Evolutionary conservation across 2,888 invertebrate genomes (phyloP), one percentile per base, ranked within the genome.

Genomic region (Cyclophora albipunctata): DNA sequence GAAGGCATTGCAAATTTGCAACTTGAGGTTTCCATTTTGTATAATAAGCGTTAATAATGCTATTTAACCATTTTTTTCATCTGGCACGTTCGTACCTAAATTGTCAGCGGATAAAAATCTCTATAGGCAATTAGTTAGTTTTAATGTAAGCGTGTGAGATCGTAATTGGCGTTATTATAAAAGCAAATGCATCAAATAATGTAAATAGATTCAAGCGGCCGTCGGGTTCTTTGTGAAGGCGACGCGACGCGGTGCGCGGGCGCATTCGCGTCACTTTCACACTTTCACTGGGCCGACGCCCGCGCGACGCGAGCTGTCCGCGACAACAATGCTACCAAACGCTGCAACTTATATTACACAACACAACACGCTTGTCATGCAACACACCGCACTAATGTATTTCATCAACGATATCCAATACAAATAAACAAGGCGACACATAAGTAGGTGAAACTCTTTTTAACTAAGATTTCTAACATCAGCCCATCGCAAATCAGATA

Each of bases 191-290:
- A 20, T 20, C 20, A 20, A 20, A 20, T 20, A 20, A 20, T 20
- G 20, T 20, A 20, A 20, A 20, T 20, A 20, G 20, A 20, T 20
- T 20, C 20, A 20, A 20, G 20, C 20, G 20, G 20, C 20, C 20
- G 20, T 20, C 20, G 20, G 35, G 5, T 34, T n/a, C 45, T 7
- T 35, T 34, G 46, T 33, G 7, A 41, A 7, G 46, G 41, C 5
- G 52, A 54, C 57, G 63, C 50, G 54, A 63, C 57, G 57, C 58
- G 58, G 65, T 59, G 69, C 63, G 62, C 59, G 50, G 52, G 82
- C 76, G 78, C 84, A 80, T 83, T 85, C 81, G 84, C 78, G 76
- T 87, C 87, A 87, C 87, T 88, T 88, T 88, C 87, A 84, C 87
- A 87, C 87, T 87, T 88, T 88, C 87, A 85, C 88, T 87, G 71